Percentiles rank a stretch among this genome's conserved stretches.
Evolutionary conservation across 2,888 invertebrate species (phyloP).

Genomic region (Dicranocentrus wangi): DNA sequence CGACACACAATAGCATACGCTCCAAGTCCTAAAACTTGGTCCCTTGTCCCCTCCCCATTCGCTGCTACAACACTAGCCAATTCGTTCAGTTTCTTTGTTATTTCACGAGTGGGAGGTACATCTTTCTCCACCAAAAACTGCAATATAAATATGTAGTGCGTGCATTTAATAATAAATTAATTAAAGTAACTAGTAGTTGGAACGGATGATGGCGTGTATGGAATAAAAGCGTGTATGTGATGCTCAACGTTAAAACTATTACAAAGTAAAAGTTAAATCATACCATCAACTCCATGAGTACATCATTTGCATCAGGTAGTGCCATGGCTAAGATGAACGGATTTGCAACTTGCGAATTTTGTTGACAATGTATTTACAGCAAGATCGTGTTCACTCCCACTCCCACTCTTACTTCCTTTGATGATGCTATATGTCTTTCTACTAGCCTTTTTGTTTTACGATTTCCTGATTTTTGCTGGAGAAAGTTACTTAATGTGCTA

Average conservation of each 20-base stretch:
- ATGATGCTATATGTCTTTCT: too few relatives aligned
- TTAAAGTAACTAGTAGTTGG: neutral
- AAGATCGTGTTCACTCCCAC: too few relatives aligned
- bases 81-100: constrained; percentile 37
- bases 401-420: too few relatives aligned
- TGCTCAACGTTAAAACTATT: neutral
- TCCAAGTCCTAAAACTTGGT: constrained; percentile 45
- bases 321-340: too few relatives aligned
- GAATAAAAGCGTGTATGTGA: too few relatives aligned
- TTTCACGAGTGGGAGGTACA: constrained; percentile 22
- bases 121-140: constrained; percentile 36
- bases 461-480: too few relatives aligned
- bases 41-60: constrained; percentile 39
- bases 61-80: constrained; percentile 42
- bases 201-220: too few relatives aligned
- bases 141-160: neutral
- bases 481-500: too few relatives aligned
- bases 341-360: too few relatives aligned
- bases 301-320: neutral
- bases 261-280: neutral
- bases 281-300: constrained; percentile 29
- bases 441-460: too few relatives aligned
- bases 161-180: too few relatives aligned
- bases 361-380: too few relatives aligned
- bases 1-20: constrained; percentile 63